Conservation (phyloP, 2,797 vertebrate genomes). For the Melanotaenia maccullochi region DNA sequence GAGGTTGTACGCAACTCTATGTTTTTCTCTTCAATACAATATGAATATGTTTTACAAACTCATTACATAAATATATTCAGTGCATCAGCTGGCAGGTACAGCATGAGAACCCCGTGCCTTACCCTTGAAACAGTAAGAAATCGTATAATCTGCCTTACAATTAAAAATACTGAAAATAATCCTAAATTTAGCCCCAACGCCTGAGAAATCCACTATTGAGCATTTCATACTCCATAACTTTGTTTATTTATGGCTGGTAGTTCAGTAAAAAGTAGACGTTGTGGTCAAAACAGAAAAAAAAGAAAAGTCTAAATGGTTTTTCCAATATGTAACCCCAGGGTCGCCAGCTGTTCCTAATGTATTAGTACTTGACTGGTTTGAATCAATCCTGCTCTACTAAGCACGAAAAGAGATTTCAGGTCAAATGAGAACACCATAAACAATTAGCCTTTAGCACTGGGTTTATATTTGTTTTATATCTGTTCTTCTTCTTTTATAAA, state of each 20-base stretch:
- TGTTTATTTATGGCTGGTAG: not conserved
- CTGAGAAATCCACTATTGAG: not conserved
- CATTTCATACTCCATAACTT: no score
- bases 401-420: constrained; percentile 17
- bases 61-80: no score
- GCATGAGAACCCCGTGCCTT: no score
- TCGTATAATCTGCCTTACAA: not conserved
- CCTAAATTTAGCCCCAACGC: not conserved
- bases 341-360: constrained; percentile 10
- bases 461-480: not conserved
- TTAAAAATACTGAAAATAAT: not conserved
- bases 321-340: constrained; percentile 4
- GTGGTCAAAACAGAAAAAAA: constrained; percentile 8
- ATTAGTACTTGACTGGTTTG: constrained; percentile 32
- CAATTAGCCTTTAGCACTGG: not conserved
- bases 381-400: constrained; percentile 41
- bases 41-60: no score
- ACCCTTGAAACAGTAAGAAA: not conserved
- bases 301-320: constrained; percentile 5
- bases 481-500: not conserved
- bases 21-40: not conserved
- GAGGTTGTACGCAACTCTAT: not conserved
- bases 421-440: constrained; percentile 13
- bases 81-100: no score
- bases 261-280: constrained; percentile 3